phyloP scores from a whole-genome alignment of 2,888 invertebrate species.

The Lymantria dispar region DNA sequence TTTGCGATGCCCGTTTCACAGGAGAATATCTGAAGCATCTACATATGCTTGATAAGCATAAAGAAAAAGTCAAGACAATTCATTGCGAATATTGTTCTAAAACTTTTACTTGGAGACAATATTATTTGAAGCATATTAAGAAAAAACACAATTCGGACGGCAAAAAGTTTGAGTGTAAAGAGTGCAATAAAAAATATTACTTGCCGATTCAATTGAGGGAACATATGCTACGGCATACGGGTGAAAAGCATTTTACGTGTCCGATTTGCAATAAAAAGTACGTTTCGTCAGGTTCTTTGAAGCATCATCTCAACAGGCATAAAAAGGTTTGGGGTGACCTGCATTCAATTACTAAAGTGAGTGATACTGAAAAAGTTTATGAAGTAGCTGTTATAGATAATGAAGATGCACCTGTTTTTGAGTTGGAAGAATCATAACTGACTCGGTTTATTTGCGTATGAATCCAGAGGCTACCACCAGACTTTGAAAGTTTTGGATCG shows the following conservation, averaged over 20 bases:
- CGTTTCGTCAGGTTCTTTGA: slow-evolving; percentile 28
- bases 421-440: no score
- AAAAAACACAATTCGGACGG: slow-evolving; percentile 43
- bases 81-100: slow-evolving; percentile 65
- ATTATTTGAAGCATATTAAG: slow-evolving; percentile 61
- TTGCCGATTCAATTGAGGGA: neutral
- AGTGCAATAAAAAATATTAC: neutral
- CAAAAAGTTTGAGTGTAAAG: neutral
- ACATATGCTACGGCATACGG: slow-evolving; percentile 2
- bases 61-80: slow-evolving; percentile 38
- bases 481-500: no score
- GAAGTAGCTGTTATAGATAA: no score
- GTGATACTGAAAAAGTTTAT: no score
- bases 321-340: neutral
- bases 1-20: slow-evolving; percentile 47
- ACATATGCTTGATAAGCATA: slow-evolving; percentile 46
- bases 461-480: no score
- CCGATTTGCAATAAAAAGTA: slow-evolving; percentile 24
- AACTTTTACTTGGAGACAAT: slow-evolving; percentile 62
- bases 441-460: no score
- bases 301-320: slow-evolving; percentile 35
- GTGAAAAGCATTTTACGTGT: slow-evolving; percentile 9
- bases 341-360: neutral
- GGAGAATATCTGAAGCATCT: slow-evolving; percentile 37
- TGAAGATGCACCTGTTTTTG: no score